Evolutionary conservation across 2,888 invertebrate genomes (phyloP).

Genomic region (Acanthosoma haemorrhoidale): DNA sequence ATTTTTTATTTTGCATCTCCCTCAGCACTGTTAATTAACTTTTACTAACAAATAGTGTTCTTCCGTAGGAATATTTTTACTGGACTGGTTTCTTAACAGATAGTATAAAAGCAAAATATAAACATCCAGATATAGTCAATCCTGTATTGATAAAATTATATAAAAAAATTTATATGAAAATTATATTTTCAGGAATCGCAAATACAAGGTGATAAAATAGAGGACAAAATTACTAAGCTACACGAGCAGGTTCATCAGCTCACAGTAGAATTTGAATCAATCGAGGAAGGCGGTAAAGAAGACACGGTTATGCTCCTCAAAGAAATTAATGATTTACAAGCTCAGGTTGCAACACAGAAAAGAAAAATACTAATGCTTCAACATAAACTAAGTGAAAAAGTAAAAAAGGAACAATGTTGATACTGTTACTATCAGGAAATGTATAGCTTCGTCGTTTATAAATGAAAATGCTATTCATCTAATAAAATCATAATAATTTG

Average conservation of each 20-base stretch:
- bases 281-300: not conserved
- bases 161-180: not conserved
- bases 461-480: no score
- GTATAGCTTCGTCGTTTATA: no score
- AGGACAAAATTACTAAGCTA: not conserved
- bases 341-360: not conserved
- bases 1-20: no score
- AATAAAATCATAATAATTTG: no score
- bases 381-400: not conserved
- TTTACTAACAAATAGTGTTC: no score
- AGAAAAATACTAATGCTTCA: not conserved
- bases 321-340: not conserved
- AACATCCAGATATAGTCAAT: not conserved
- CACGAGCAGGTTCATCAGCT: slow-evolving; percentile 17
- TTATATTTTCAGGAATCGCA: not conserved
- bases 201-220: not conserved
- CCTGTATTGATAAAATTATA: no score
- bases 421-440: no score
- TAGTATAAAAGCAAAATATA: not conserved
- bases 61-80: no score
- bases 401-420: not conserved
- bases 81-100: no score
- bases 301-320: not conserved
- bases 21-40: no score
- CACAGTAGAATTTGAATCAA: not conserved